Base-by-base conservation (phyloP, 1,140 invertebrate species). In the Drosophila leontia region DNA sequence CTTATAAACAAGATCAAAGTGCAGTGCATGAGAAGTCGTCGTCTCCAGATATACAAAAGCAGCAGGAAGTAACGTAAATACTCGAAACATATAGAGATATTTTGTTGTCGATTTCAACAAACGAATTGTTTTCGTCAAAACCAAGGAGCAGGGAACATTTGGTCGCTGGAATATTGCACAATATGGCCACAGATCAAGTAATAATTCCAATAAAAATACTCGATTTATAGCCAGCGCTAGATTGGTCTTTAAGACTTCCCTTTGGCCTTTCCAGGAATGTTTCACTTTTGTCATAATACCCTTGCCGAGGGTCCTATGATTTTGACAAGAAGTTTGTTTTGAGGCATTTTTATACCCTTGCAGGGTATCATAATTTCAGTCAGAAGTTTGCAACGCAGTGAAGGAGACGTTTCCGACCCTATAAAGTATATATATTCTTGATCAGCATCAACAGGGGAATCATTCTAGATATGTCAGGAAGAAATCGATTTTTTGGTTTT, bases 1-100 rank as follows among this genome's bases (percentile, higher is more conserved):
- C 80, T 88, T 77, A 88, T 87, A 87, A 88, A 87, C 84, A 87
- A 87, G 82, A 86, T 86, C 83, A 86, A 86, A 86, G 83, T 87
- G 83, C 42, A 80, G 77, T 65, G 72, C 62, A 74, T 82, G 72
- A 84, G 74, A 70, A 78, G 81, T 84, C 77, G 67, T 84, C 77
- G 82, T 86, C 79, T 71, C 83, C 83, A 68, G 63, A 88, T 83
- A 83, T 80, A 88, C 78, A 90, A 81, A 81, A 78, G 29, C 85
- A 88, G 78, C 84, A 90, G 83, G 84, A 87, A 87, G 84, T 87
- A 87, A 77, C 78, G 68, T 80, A 90, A 87, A 87, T 86, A 90
- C 65, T 50, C 60, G 53, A 74, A 70, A 67, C 67, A 71, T 75
- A 77, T 57, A 32, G 15, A 55, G 23, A 53, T 61, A 78, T 56